Base-by-base conservation (phyloP, 2,113 vertebrate species). In the Pycnonotus jocosus region DNA sequence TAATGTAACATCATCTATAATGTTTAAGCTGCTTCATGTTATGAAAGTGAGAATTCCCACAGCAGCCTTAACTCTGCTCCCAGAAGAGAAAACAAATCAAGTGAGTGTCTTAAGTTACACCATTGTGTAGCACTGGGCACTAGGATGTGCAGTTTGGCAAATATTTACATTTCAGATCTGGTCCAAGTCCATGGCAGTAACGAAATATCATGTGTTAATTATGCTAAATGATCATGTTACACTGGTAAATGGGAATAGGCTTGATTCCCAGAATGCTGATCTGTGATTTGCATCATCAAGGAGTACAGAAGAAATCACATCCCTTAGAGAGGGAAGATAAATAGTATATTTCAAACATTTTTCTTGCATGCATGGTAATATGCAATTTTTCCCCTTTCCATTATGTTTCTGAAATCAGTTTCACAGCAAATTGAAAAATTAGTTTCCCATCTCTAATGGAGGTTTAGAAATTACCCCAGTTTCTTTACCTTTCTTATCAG, bases 11-110 rank as follows among this genome's bases (percentile, higher is more conserved):
- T 90, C 89, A 81, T 66, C 51, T 70, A 4, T 70, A 58, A 83
- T 64, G n/a, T 88, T 95, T 77, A 66, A 88, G 71, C 68, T 83
- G 15, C 44, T 31, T 56, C 60, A 31, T 78, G 37, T 65, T 90
- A 68, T 37, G 88, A 88, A 96, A 92, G 53, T 83, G 79, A 97
- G 93, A 96, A 94, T 86, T 94, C 95, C 88, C 90, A 60, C n/a
- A 51, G 56, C 68, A 90, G 22, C 64, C 28, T 70, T 94, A 92
- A 95, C 64, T 85, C 33, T 86, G n/a, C 7, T 23, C 44, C 71
- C 24, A 86, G 90, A 83, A 83, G 82, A 92, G 85, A 86, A 74
- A 81, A 48, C 16, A n/a, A 48, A 44, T 80, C 10, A 71, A 95
- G 42, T 28, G 37, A 90, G 48, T 61, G 37, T 90, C 44, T 95